These are phyloP conservation scores for Platanista minor DNA, from an alignment of 2,113 vertebrate species.

Conservation along the genomic window DNA sequence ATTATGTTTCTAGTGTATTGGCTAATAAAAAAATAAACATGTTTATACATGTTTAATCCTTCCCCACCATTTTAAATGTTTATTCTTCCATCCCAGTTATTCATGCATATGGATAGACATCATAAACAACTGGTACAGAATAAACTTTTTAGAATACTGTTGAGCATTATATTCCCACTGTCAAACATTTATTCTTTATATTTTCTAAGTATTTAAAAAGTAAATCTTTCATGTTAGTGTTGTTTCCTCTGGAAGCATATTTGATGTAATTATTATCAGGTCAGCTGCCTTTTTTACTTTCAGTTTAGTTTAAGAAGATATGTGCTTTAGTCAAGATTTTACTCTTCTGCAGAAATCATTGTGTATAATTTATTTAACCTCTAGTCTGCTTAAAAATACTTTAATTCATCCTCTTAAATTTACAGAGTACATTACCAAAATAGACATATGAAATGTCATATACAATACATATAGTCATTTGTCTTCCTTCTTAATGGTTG, in stretches of 20 bases:
- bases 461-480: not conserved
- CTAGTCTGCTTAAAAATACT: not conserved
- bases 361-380: not conserved
- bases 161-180: not conserved
- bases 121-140: not conserved
- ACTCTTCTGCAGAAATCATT: not conserved
- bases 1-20: not conserved
- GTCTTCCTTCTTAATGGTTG: not conserved
- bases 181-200: not conserved
- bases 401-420: constrained; percentile 27
- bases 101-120: not conserved
- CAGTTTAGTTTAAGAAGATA: not conserved
- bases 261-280: not conserved
- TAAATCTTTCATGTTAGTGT: not conserved
- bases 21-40: not conserved
- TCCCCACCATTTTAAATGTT: not conserved
- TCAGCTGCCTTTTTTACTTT: not conserved
- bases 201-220: not conserved
- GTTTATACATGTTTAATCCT: not conserved
- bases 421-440: not conserved
- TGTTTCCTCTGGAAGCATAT: not conserved
- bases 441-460: not conserved
- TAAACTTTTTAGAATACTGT: not conserved
- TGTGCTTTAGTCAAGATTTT: not conserved
- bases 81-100: not conserved